A percentile compares a stretch with the other conserved stretches of the same genome.
phyloP scores from a whole-genome alignment of 1,140 invertebrate genomes.

The Amyelois transitella region DNA sequence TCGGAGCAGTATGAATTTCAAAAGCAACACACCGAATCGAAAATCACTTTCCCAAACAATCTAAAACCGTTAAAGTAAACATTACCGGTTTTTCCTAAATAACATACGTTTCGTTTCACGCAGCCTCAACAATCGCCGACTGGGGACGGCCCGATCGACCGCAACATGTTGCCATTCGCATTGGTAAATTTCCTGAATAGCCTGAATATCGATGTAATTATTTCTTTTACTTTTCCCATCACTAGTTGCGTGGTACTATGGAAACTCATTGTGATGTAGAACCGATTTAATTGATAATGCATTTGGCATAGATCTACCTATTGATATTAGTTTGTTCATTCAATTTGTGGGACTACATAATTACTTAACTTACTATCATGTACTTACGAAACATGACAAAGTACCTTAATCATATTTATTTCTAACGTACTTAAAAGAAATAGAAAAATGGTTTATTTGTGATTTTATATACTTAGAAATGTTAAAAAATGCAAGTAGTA shows the following conservation, averaged over 20 bases:
- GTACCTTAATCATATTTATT: no score
- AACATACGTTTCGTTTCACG: conserved; percentile 19
- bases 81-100: conserved; percentile 5
- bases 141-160: conserved; percentile 62
- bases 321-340: not conserved
- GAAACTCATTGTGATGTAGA: conserved; percentile 20
- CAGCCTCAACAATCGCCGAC: conserved; percentile 67
- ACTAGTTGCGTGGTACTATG: conserved; percentile 16
- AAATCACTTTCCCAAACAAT: not conserved
- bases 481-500: no score
- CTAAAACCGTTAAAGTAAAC: not conserved
- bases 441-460: no score
- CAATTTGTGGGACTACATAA: conserved; percentile 11
- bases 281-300: not conserved
- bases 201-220: conserved; percentile 71
- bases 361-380: no score
- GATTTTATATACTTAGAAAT: no score
- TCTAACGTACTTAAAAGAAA: no score
- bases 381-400: no score
- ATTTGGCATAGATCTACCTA: not conserved
- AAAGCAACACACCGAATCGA: not conserved
- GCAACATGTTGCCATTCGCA: conserved; percentile 70
- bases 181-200: conserved; percentile 72
- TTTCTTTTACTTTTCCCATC: conserved; percentile 46
- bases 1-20: not conserved